Evolutionary conservation across 64 coral and sea anemone genomes (phyloP).

Genomic region (Orbicella faveolata): DNA sequence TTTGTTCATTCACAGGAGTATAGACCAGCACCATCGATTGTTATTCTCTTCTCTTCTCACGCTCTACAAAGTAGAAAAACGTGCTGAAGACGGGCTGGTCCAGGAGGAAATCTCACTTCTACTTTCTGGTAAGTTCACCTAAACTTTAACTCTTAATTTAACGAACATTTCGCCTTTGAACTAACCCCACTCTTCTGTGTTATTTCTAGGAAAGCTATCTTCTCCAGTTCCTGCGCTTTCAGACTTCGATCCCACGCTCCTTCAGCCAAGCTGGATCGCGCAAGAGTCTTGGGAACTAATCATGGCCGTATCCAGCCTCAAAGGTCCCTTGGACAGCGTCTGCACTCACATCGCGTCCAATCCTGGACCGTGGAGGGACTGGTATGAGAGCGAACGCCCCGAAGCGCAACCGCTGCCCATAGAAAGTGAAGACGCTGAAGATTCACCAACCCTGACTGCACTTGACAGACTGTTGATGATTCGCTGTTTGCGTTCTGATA

Average conservation of each 20-base stretch:
- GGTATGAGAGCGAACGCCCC: conserved; percentile 72
- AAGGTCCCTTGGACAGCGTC: conserved; percentile 84
- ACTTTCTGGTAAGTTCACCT: conserved; percentile 25
- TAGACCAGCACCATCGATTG: conserved; percentile 75
- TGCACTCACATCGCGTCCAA: conserved; percentile 89
- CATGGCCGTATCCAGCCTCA: conserved; percentile 74
- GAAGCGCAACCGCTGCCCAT: conserved; percentile 56
- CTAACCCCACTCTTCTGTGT: background rate
- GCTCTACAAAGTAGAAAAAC: conserved; percentile 63
- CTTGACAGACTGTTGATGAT: conserved; percentile 77
- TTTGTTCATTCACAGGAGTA: conserved; percentile 53
- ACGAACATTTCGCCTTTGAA: background rate
- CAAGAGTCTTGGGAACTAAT: conserved; percentile 69
- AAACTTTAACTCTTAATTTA: background rate
- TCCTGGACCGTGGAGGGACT: conserved; percentile 72
- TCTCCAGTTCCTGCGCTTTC: conserved; percentile 65
- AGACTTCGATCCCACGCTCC: conserved; percentile 95
- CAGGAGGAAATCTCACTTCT: conserved; percentile 57
- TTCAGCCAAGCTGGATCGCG: conserved; percentile 87
- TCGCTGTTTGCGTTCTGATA: conserved; percentile 80
- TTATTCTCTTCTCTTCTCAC: conserved; percentile 78
- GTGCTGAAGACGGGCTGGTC: conserved; percentile 14
- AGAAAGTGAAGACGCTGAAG: conserved; percentile 46
- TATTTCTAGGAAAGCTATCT: conserved; percentile 44
- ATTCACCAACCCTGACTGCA: background rate